phyloP scores from a whole-genome alignment of 1,140 invertebrate genomes.

The Amphibalanus amphitrite region DNA sequence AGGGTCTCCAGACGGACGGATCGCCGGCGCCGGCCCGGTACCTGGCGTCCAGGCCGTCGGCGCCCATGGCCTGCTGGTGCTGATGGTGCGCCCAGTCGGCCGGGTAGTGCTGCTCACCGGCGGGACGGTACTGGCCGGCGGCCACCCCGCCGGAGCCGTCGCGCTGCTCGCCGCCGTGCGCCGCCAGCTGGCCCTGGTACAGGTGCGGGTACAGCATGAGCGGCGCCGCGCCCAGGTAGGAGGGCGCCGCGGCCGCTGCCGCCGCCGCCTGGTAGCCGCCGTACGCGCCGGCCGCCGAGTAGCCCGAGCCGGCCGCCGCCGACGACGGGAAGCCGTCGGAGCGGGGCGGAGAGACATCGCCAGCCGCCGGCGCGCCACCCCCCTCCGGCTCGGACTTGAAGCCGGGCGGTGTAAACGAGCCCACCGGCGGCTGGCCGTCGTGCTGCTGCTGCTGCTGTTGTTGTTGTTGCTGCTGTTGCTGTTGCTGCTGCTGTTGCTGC shows the following conservation, averaged over 20 bases:
- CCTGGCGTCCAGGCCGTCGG: neutral
- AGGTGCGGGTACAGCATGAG: constrained; percentile 2
- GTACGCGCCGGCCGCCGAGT: neutral
- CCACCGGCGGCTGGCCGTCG: neutral
- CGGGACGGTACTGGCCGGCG: neutral
- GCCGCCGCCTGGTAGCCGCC: neutral
- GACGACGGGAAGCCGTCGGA: neutral
- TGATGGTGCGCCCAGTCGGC: neutral
- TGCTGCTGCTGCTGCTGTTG: neutral
- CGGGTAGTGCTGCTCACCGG: neutral
- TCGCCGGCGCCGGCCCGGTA: neutral
- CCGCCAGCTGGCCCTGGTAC: constrained; percentile 1
- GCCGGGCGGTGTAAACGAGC: neutral
- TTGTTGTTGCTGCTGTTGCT: no score
- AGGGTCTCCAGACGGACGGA: neutral
- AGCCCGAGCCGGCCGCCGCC: neutral
- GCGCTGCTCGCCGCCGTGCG: neutral
- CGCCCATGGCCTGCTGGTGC: neutral
- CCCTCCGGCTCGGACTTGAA: neutral
- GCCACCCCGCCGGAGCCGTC: no score
- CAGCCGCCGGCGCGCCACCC: no score
- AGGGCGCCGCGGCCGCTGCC: neutral
- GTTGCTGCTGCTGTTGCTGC: neutral
- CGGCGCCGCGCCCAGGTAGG: constrained; percentile 1
- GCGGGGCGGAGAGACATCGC: neutral